A percentile compares a stretch with the other conserved stretches of the same genome.
phyloP scores from a whole-genome alignment of 2,797 vertebrate genomes.

The Allobates femoralis region DNA sequence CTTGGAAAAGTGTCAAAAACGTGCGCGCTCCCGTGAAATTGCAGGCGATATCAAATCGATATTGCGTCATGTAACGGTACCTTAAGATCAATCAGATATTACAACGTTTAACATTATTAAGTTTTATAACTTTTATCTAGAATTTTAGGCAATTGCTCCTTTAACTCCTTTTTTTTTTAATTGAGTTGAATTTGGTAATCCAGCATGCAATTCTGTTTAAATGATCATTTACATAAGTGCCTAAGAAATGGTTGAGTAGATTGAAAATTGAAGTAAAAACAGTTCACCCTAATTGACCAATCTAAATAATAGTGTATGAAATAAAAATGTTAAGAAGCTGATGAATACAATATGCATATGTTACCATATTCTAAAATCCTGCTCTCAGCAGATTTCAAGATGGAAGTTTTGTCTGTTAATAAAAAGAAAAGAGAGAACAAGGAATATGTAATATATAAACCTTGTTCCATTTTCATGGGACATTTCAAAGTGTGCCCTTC shows the following conservation, averaged over 20 bases:
- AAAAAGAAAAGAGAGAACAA: constrained; percentile 34
- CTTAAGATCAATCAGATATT: too few relatives aligned
- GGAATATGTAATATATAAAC: constrained; percentile 47
- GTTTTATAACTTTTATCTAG: too few relatives aligned
- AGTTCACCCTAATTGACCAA: constrained; percentile 9
- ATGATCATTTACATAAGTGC: not conserved
- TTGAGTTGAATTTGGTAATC: not conserved
- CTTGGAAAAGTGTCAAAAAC: too few relatives aligned
- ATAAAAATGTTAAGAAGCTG: not conserved
- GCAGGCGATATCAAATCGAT: too few relatives aligned
- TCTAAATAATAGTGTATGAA: not conserved
- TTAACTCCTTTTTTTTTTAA: too few relatives aligned
- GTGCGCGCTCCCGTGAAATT: too few relatives aligned
- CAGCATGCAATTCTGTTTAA: not conserved
- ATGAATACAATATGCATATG: not conserved
- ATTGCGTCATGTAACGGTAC: too few relatives aligned
- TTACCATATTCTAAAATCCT: not conserved
- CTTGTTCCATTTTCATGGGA: constrained; percentile 38
- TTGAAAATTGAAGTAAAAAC: constrained; percentile 2
- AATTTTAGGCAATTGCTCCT: too few relatives aligned
- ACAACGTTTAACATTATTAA: too few relatives aligned
- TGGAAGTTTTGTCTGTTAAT: constrained; percentile 20
- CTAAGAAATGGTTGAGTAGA: not conserved
- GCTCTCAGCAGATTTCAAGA: not conserved
- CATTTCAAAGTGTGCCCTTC: constrained; percentile 51